phyloP scores from a whole-genome alignment of 2,113 vertebrate genomes.

The Oceanites oceanicus region DNA sequence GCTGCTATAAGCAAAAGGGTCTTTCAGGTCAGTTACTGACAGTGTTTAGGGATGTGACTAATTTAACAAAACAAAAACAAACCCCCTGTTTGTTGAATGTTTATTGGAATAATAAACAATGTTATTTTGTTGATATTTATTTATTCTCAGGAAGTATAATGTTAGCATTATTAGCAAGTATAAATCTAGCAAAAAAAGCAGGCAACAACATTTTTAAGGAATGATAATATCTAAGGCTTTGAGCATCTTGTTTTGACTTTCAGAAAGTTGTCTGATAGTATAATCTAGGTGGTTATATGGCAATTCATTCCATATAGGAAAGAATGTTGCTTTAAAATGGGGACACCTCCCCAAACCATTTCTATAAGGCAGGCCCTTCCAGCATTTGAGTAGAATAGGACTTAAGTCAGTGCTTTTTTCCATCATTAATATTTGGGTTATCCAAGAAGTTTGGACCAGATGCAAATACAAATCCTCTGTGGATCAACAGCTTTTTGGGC shows the following conservation, averaged over 20 bases:
- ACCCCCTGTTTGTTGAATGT: not conserved
- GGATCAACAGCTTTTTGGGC: not conserved
- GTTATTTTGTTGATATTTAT: not conserved
- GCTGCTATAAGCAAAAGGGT: not conserved
- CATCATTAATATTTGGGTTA: not conserved
- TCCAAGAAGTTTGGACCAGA: not conserved
- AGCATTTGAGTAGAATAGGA: not conserved
- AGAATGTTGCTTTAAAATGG: not conserved
- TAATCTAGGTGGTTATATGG: not conserved
- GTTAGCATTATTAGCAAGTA: not conserved
- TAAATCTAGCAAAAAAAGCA: not conserved
- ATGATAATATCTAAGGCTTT: not conserved
- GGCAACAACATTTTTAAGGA: not conserved
- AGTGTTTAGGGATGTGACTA: not conserved
- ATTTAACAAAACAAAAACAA: not conserved
- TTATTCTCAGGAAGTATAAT: not conserved
- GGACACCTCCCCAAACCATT: not conserved
- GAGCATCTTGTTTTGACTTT: not conserved
- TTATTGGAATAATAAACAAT: not conserved
- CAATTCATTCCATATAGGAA: not conserved
- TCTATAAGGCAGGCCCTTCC: not conserved
- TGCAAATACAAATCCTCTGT: not conserved
- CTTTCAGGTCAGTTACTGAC: not conserved
- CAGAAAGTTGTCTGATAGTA: not conserved
- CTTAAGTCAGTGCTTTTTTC: not conserved